Base-by-base conservation (phyloP, 1,140 invertebrate genomes). In the Plectus sambesii region DNA sequence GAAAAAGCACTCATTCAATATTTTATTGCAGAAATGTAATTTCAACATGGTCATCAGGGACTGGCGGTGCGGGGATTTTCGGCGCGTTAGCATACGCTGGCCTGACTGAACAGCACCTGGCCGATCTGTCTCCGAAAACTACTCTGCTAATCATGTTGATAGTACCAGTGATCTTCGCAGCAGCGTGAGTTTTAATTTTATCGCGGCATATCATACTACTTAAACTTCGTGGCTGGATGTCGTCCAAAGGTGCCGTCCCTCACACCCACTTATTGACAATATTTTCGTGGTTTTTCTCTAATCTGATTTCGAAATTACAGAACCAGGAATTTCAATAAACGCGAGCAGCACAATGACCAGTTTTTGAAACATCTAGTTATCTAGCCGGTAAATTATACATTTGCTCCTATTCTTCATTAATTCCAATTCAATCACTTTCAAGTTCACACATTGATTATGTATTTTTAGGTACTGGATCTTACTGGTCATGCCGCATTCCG, bases 11-110 rank as follows among this genome's bases (percentile, higher is more conserved):
- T 27, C 27, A 25, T 6, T 49, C 37, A 39, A 9, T 19, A 37
- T 42, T 55, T 48, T 61, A 51, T 59, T 63, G 52, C 54, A 84
- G 82, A 60, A 78, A 81, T 70, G 79, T 82, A 8, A 78, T 87
- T 19, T 83, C 82, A 6, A 79, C 81, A 4, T 87, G 84, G 83
- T 84, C 83, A 19, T 86, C 83, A 2, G 85, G 85, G 19, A 87
- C 85, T 26, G 82, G 82, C 24, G 83, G 80, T 19, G 84, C 85
- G 51, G 85, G 85, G 39, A 72, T 88, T 30, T 77, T 84, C 57
- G 85, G 84, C 26, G 78, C 84, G 1, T 58, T 82, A 3, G 80
- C 81, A 1, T 87, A 87, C 70, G 79, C 82, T 5, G 75, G 74
- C 0, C 60, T 86, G 3, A 78, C 77, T 23, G 55, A 61, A 20